These are phyloP conservation scores for Pocillopora verrucosa DNA, from an alignment of 64 coral and sea anemone genomes.

Conservation along the genomic window DNA sequence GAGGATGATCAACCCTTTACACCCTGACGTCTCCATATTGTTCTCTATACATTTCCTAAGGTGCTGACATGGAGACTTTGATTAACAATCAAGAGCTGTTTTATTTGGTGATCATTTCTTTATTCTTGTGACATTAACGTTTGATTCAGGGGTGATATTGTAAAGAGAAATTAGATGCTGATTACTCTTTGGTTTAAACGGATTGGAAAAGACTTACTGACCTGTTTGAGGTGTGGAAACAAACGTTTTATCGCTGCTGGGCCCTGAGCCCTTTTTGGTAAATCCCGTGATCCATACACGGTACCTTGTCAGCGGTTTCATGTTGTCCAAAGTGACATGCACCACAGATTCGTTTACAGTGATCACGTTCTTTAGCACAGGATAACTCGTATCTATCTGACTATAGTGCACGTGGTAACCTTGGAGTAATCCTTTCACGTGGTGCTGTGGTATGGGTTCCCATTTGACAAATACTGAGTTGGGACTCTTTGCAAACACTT, in stretches of 20 bases:
- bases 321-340: conserved; percentile 14
- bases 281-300: conserved; percentile 60
- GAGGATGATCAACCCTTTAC: too few species aligned
- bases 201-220: not conserved
- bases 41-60: too few species aligned
- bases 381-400: conserved; percentile 26
- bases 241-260: conserved; percentile 31
- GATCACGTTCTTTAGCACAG: conserved; percentile 31
- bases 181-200: too few species aligned
- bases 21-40: too few species aligned
- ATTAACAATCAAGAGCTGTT: too few species aligned
- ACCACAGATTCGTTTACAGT: conserved; percentile 64
- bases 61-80: too few species aligned
- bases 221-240: conserved; percentile 54
- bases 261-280: conserved; percentile 72
- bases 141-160: too few species aligned
- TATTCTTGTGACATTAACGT: too few species aligned
- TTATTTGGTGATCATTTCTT: too few species aligned
- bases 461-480: conserved; percentile 58
- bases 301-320: conserved; percentile 61
- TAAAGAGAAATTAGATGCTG: too few species aligned
- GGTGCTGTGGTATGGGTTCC: conserved; percentile 49
- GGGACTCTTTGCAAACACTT: not conserved
- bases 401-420: conserved; percentile 75
- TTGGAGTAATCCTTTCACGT: conserved; percentile 49